Evolutionary conservation across 2,888 invertebrate species (phyloP).

Genomic region (Mesorhabditis sp.): DNA sequence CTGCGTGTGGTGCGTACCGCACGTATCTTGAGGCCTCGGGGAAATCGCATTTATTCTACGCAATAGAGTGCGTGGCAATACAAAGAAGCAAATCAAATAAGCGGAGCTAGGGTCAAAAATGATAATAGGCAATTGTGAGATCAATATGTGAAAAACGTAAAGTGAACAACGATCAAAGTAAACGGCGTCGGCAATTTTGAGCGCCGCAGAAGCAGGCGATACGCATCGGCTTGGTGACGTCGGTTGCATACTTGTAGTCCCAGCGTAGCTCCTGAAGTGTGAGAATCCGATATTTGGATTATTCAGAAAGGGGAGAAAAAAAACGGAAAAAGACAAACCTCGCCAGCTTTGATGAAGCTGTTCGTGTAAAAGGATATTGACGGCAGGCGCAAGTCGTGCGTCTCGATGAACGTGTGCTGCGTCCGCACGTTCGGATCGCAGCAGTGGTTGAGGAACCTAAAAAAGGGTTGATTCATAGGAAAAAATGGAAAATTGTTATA

Average conservation of each 20-base stretch:
- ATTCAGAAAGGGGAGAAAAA: too few relatives aligned
- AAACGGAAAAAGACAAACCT: conserved; percentile 19
- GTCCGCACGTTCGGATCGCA: conserved; percentile 95
- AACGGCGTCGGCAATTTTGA: conserved; percentile 78
- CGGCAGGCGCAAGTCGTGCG: conserved; percentile 79
- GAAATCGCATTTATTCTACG: too few relatives aligned
- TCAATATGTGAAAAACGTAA: neutral
- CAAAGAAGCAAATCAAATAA: too few relatives aligned
- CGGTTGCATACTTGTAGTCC: conserved; percentile 90
- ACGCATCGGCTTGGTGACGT: conserved; percentile 8
- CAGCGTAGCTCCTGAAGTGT: conserved; percentile 78
- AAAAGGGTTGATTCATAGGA: conserved; percentile 10
- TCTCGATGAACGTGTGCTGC: conserved; percentile 94
- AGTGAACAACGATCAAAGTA: conserved; percentile 62
- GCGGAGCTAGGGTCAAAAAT: too few relatives aligned
- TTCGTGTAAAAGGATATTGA: conserved; percentile 63
- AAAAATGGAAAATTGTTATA: neutral
- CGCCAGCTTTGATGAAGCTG: conserved; percentile 73
- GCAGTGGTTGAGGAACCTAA: conserved; percentile 66
- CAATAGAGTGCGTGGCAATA: too few relatives aligned
- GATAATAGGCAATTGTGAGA: too few relatives aligned
- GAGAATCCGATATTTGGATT: neutral
- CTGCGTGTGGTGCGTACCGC: too few relatives aligned
- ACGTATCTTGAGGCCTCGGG: too few relatives aligned
- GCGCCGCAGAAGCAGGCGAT: conserved; percentile 58